phyloP scores from a whole-genome alignment of 2,888 invertebrate genomes.

The Dyspetes luteomarginatus region DNA sequence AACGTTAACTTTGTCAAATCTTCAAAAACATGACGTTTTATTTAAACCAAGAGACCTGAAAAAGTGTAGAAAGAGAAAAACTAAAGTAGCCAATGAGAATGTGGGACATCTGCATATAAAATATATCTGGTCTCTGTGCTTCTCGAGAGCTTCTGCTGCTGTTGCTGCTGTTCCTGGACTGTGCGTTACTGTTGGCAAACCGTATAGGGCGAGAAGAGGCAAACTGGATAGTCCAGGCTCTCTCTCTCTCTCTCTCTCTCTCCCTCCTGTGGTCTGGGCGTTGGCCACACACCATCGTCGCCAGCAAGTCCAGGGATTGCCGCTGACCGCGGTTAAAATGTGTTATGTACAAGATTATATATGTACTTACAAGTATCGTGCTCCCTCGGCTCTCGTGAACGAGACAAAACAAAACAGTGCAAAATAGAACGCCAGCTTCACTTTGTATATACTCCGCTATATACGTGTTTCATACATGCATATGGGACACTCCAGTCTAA shows the following conservation, averaged over 20 bases:
- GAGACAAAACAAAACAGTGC: slow-evolving; percentile 40
- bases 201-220: not conserved
- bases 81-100: not conserved
- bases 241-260: slow-evolving; percentile 19
- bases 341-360: slow-evolving; percentile 61
- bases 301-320: slow-evolving; percentile 61
- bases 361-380: slow-evolving; percentile 52
- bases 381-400: slow-evolving; percentile 24
- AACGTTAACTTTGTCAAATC: not conserved
- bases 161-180: not conserved
- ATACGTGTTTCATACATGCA: not conserved
- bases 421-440: slow-evolving; percentile 44
- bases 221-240: not conserved
- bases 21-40: not conserved
- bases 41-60: not conserved
- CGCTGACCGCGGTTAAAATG: slow-evolving; percentile 65
- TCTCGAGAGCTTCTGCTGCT: not conserved
- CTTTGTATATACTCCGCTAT: slow-evolving; percentile 15
- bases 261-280: slow-evolving; percentile 61
- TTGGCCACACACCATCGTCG: slow-evolving; percentile 61
- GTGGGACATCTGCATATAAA: not conserved
- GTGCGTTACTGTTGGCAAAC: not conserved
- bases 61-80: not conserved
- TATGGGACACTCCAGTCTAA: not conserved
- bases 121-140: not conserved